These are phyloP conservation scores for Hexactinellida sp. DNA, from an alignment of 37 sponge, comb jelly and placozoan genomes.

Conservation along the genomic window DNA sequence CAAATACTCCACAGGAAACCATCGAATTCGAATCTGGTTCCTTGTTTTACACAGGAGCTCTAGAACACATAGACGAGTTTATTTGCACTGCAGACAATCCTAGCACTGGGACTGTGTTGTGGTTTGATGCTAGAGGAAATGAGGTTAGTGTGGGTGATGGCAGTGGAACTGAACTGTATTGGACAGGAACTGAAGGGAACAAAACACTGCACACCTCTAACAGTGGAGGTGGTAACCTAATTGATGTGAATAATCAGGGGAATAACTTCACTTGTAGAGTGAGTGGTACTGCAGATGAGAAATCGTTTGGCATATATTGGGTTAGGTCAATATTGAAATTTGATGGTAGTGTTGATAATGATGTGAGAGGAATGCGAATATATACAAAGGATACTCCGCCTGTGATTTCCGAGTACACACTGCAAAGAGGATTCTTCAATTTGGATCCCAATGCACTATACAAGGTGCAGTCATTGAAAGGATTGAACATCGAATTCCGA, in stretches of 20 bases:
- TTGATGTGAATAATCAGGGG: not conserved
- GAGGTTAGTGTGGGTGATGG: not conserved
- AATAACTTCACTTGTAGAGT: constrained; percentile 15
- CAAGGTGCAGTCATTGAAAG: not conserved
- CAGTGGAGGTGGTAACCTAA: not conserved
- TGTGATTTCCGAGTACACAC: not conserved
- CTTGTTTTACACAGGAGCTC: not conserved
- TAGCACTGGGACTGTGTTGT: not conserved
- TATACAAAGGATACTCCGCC: not conserved
- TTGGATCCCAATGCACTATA: not conserved
- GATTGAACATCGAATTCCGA: not conserved
- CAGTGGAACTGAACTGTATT: not conserved
- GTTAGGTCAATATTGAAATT: not conserved
- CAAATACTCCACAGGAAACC: constrained; percentile 8
- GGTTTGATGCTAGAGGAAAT: constrained; percentile 8
- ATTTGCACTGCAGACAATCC: not conserved
- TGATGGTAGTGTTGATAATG: not conserved
- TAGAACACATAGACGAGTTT: not conserved
- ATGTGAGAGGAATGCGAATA: not conserved
- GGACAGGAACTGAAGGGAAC: not conserved
- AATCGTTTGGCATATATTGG: not conserved
- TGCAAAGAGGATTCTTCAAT: constrained; percentile 6
- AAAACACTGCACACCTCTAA: constrained; percentile 11
- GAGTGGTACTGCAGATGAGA: not conserved
- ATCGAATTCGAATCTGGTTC: not conserved